These are phyloP conservation scores for human (Homo sapiens) DNA, from an alignment of 2,113 vertebrate genomes.

Conservation along the genomic window DNA sequence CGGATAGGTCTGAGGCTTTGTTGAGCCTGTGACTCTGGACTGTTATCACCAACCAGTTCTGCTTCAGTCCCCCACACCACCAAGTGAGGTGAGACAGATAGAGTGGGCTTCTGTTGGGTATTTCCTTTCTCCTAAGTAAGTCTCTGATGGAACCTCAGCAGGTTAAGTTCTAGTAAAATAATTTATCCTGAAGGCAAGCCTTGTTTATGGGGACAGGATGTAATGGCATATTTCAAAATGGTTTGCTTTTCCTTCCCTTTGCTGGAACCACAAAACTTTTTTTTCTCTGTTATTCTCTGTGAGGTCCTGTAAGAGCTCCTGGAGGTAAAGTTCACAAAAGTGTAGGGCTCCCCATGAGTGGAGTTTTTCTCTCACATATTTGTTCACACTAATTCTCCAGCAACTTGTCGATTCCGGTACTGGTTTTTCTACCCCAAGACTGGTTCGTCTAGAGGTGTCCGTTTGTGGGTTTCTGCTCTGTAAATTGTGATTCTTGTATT, in stretches of 20 bases:
- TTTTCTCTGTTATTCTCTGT: not conserved
- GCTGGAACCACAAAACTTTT: not conserved
- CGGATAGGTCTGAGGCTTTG: not conserved
- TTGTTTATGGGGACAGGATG: not conserved
- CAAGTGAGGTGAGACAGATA: not conserved
- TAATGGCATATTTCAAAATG: not conserved
- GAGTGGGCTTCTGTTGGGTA: not conserved
- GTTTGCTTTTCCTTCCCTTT: not conserved
- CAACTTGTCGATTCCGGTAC: not conserved
- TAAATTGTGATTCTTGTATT: not conserved
- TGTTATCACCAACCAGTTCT: not conserved
- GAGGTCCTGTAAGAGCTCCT: not conserved
- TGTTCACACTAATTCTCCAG: not conserved
- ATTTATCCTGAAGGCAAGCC: not conserved
- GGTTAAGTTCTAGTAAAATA: not conserved
- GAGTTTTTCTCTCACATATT: not conserved
- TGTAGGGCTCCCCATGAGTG: not conserved
- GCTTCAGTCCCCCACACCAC: not conserved
- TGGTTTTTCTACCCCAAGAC: not conserved
- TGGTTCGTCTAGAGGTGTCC: not conserved
- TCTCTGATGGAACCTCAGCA: not conserved
- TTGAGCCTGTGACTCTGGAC: not conserved
- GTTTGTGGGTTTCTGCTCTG: not conserved
- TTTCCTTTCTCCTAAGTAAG: not conserved
- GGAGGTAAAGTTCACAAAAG: not conserved